These are phyloP conservation scores for Aselliscus stoliczkanus DNA, from an alignment of 2,797 vertebrate species.

Conservation along the genomic window DNA sequence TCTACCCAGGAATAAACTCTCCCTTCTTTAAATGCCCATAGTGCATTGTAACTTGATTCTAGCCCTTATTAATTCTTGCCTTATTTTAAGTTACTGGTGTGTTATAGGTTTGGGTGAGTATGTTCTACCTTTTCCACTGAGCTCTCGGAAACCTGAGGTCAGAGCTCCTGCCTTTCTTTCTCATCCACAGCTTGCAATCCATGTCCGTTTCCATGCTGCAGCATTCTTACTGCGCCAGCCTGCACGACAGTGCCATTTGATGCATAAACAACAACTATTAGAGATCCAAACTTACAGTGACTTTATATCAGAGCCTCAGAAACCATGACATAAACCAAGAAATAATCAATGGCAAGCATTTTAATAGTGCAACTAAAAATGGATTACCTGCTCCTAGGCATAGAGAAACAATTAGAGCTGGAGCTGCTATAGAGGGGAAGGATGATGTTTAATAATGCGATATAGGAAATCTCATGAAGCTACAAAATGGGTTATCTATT, in stretches of 20 bases:
- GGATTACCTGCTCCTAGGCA: background rate
- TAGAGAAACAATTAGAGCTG: background rate
- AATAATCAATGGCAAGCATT: background rate
- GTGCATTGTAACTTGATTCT: background rate
- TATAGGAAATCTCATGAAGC: background rate
- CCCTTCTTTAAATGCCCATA: background rate
- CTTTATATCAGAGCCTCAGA: background rate
- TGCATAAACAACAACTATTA: background rate
- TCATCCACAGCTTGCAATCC: background rate
- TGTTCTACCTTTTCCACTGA: background rate
- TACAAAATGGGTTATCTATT: background rate
- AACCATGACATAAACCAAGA: background rate
- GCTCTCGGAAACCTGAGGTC: background rate
- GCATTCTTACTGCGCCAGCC: background rate
- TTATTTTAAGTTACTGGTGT: background rate
- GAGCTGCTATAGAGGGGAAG: background rate
- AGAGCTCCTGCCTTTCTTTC: background rate
- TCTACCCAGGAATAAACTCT: background rate
- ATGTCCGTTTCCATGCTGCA: background rate
- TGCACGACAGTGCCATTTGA: background rate
- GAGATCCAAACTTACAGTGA: background rate
- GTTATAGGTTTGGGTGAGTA: background rate
- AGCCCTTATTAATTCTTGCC: background rate
- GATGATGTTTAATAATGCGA: background rate
- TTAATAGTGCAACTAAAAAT: slow-evolving; percentile 18